phyloP scores from a whole-genome alignment of 2,888 invertebrate genomes.

The Operophtera brumata region DNA sequence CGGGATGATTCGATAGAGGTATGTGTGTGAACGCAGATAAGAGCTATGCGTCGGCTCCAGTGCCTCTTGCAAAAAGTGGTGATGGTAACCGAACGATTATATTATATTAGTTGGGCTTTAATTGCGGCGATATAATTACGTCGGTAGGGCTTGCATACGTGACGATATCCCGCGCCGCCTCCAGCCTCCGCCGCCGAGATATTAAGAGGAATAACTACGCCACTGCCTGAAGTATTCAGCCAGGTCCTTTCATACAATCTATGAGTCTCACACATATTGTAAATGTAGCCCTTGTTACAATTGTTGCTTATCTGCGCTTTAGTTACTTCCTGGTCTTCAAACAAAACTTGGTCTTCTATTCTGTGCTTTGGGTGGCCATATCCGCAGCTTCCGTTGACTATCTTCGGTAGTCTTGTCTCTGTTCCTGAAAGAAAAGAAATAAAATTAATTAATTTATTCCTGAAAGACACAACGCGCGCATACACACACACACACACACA shows the following conservation, averaged over 20 bases:
- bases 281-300: neutral
- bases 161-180: slow-evolving; percentile 73
- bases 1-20: slow-evolving; percentile 54
- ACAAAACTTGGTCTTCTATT: neutral
- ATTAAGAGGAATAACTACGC: slow-evolving; percentile 77
- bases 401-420: too few relatives aligned
- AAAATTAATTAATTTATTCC: too few relatives aligned
- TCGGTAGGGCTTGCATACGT: slow-evolving; percentile 70
- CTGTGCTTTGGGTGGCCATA: neutral
- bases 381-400: too few relatives aligned
- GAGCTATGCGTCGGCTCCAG: slow-evolving; percentile 58
- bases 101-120: slow-evolving; percentile 79
- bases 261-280: neutral
- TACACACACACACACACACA: too few relatives aligned
- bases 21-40: slow-evolving; percentile 58
- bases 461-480: too few relatives aligned
- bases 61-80: slow-evolving; percentile 69
- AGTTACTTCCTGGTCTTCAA: neutral
- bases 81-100: slow-evolving; percentile 78
- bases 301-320: neutral
- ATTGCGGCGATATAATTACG: slow-evolving; percentile 79
- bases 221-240: slow-evolving; percentile 5
- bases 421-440: too few relatives aligned
- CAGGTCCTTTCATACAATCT: neutral
- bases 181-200: slow-evolving; percentile 63